Conservation (phyloP, 2,888 invertebrate species). For the Macrosiphum euphorbiae region DNA sequence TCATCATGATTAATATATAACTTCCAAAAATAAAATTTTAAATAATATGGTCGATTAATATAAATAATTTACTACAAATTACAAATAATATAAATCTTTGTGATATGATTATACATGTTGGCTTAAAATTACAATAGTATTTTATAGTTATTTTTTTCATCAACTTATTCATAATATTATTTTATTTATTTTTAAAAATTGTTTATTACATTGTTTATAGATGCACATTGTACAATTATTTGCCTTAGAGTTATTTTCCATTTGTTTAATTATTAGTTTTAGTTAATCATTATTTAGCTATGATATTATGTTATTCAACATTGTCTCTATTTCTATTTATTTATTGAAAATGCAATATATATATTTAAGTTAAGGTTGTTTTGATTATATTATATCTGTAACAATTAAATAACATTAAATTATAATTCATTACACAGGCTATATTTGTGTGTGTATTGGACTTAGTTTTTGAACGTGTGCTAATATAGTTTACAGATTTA, state of each 20-base stretch:
- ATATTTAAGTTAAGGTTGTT: not conserved
- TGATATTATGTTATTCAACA: not conserved
- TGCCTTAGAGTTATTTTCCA: not conserved
- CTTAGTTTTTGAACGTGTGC: not conserved
- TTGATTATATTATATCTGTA: not conserved
- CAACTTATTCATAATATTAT: not conserved
- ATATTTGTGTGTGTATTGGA: not conserved
- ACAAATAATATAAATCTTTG: not conserved
- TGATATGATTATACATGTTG: not conserved
- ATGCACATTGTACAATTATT: not conserved
- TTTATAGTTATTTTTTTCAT: not conserved
- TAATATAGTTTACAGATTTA: constrained; percentile 13
- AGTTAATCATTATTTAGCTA: not conserved
- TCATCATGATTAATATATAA: not conserved
- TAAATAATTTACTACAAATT: not conserved
- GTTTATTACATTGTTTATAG: not conserved
- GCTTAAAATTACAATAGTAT: not conserved
- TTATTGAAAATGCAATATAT: constrained; percentile 1
- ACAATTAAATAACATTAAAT: not conserved
- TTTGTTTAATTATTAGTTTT: not conserved
- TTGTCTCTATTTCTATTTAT: constrained; percentile 2
- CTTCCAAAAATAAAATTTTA: not conserved
- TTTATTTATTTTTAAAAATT: not conserved
- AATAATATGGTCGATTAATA: not conserved
- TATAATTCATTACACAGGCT: not conserved